A percentile compares a stretch with the other conserved stretches of the same genome.
Conservation (phyloP, 2,797 vertebrate genomes). For the Numenius phaeopus region DNA sequence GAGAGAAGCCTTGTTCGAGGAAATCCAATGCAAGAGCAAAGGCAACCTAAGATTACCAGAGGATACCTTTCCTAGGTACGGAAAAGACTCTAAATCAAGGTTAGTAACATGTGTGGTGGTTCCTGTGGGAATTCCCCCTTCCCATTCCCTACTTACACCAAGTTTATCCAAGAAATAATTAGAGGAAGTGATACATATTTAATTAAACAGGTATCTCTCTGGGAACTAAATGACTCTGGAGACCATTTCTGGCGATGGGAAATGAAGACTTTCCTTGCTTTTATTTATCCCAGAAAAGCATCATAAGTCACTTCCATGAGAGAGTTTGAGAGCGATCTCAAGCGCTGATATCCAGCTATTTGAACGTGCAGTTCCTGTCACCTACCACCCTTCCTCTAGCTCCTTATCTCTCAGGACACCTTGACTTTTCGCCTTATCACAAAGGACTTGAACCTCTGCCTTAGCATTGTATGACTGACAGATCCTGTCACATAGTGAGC, state of each 20-base stretch:
- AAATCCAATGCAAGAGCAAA: background rate
- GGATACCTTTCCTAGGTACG: background rate
- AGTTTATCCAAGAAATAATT: slow-evolving; percentile 18
- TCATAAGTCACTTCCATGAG: background rate
- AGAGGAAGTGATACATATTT: background rate
- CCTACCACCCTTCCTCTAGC: background rate
- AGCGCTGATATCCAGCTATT: background rate
- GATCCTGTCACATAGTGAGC: background rate
- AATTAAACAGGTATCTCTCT: background rate
- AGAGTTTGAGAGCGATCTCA: background rate
- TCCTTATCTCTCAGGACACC: background rate
- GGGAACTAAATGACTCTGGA: background rate
- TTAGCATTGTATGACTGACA: background rate
- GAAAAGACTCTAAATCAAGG: background rate
- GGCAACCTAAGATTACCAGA: background rate
- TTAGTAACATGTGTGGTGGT: background rate
- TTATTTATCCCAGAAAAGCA: background rate
- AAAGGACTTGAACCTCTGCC: background rate
- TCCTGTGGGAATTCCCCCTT: background rate
- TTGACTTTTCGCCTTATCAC: background rate
- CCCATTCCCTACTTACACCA: background rate
- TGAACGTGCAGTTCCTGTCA: background rate
- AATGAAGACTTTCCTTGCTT: background rate
- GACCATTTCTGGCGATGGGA: background rate
- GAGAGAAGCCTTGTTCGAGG: background rate